phyloP scores from a whole-genome alignment of 2,797 vertebrate genomes.

The Dipus sagitta region DNA sequence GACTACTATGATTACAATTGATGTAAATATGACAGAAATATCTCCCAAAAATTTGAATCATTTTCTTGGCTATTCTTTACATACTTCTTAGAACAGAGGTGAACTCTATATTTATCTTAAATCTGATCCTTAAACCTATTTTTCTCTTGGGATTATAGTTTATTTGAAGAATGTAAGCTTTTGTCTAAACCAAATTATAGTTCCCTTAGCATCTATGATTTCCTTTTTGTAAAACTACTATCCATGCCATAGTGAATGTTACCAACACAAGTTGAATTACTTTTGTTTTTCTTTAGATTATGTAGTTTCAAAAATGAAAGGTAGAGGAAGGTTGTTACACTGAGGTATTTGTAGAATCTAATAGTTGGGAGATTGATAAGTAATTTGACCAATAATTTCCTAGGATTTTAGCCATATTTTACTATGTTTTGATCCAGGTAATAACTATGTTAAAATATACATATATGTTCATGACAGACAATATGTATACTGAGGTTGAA shows the following conservation, averaged over 20 bases:
- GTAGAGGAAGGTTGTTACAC: background rate
- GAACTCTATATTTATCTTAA: constrained; percentile 39
- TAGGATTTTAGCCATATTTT: constrained; percentile 17
- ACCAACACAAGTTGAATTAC: constrained; percentile 38
- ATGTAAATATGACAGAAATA: background rate
- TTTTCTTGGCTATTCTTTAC: constrained; percentile 54
- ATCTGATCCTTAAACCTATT: background rate
- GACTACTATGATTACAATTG: background rate
- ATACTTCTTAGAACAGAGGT: constrained; percentile 31
- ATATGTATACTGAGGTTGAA: background rate
- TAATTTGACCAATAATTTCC: background rate
- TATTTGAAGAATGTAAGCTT: constrained; percentile 62
- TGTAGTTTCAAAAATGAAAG: constrained; percentile 50
- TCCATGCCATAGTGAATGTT: constrained; percentile 42
- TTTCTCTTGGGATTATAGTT: constrained; percentile 48
- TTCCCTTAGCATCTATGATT: constrained; percentile 68
- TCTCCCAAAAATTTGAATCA: constrained; percentile 23
- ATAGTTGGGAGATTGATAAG: background rate
- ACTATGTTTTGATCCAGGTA: background rate
- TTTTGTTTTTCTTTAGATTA: constrained; percentile 27
- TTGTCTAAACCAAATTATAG: constrained; percentile 62
- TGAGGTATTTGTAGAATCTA: constrained; percentile 11
- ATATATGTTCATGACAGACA: background rate
- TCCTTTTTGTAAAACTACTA: constrained; percentile 61
- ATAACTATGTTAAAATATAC: background rate